Evolutionary conservation across 2,797 vertebrate genomes (phyloP), one percentile per base, ranked within the genome.

Genomic region (Falco cherrug): DNA sequence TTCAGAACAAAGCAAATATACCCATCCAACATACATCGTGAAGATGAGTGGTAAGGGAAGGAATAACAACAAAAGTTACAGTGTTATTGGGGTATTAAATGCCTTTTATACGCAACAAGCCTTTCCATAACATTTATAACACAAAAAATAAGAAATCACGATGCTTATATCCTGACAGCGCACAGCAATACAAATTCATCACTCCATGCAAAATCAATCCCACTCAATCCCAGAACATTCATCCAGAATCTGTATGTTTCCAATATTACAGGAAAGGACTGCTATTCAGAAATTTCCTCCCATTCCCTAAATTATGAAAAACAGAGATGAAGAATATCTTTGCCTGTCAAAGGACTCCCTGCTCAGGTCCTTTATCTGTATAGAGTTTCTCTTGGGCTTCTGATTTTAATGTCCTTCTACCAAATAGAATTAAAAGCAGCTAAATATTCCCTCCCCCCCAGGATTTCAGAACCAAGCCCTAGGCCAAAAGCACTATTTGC

Each of bases 11-110:
- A 88, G 65, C 28, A 64, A 47, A 21, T 9, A 26, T 11, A 65
- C 16, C 13, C 74, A 83, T 0, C 65, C 96, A 8, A 56, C 87
- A 2, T 87, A 97, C 33, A 0, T 97, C 0, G 92, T 98, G 61
- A 83, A 94, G 94, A 81, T 83, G 87, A 97, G 80, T 1, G 97
- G 98, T 98, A 96, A 96, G 97, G 20, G 6, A 53, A 26, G 19
- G 21, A 3, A 37, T 29, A 51, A 11, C 8, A 79, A 20, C 43
- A 75, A 43, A 43, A 43, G 16, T 33, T 43, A 19, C 3, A 11
- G 28, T 47, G 21, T 65, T 37, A 9, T 13, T 2, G 10, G 69
- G 37, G 14, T 37, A 13, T 54, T 79, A 25, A 43, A 17, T 18
- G 13, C 16, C 35, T 14, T 79, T 79, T 47, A n/a, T 1, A 11